Percentiles rank a stretch among this genome's conserved stretches.
These are phyloP conservation scores for Papilio helenus DNA, from an alignment of 1,140 invertebrate species.

Conservation along the genomic window DNA sequence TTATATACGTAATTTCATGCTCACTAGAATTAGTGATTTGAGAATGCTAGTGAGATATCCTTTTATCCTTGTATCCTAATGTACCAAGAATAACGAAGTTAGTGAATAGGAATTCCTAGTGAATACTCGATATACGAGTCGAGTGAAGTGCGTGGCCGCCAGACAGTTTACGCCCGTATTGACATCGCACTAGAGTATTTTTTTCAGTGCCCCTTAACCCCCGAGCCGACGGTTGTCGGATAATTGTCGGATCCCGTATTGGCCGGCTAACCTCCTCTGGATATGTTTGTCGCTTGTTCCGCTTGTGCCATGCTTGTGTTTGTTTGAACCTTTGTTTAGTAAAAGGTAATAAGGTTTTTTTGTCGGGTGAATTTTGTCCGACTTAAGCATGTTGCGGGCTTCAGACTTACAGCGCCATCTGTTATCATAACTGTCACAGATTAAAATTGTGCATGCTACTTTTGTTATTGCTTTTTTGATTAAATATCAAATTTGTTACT, in stretches of 20 bases:
- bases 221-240: conserved; percentile 67
- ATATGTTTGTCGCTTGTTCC: conserved; percentile 69
- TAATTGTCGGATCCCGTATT: conserved; percentile 71
- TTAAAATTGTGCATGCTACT: conserved; percentile 36
- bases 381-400: conserved; percentile 34
- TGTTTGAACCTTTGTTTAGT: conserved; percentile 47
- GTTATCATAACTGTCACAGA: conserved; percentile 13
- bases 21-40: conserved; percentile 75
- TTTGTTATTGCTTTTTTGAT: neutral
- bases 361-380: neutral
- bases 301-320: conserved; percentile 73
- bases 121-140: conserved; percentile 32
- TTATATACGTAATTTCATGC: conserved; percentile 72
- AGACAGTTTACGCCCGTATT: conserved; percentile 74
- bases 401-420: conserved; percentile 5
- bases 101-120: conserved; percentile 30
- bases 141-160: conserved; percentile 48
- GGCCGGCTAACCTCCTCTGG: conserved; percentile 79
- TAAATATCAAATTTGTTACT: neutral
- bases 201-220: conserved; percentile 82
- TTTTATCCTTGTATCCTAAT: conserved; percentile 55
- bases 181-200: conserved; percentile 83
- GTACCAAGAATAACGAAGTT: conserved; percentile 21
- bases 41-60: conserved; percentile 79
- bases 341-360: conserved; percentile 48